phyloP scores from a whole-genome alignment of 2,113 vertebrate species.

The Ibidorhyncha struthersii region DNA sequence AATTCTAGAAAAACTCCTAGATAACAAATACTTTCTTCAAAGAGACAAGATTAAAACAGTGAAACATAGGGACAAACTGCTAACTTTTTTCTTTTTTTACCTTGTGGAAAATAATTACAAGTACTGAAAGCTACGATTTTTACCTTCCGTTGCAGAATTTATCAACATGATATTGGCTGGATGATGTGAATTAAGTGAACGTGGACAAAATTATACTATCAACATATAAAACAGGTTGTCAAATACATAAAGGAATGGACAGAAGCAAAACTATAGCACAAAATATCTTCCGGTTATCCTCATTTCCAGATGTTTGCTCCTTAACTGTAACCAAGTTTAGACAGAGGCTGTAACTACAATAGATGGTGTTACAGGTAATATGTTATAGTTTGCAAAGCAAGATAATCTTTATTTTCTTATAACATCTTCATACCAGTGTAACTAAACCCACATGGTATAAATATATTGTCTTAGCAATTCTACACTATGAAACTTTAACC shows the following conservation, averaged over 20 bases:
- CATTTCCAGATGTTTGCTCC: background rate
- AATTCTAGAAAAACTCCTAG: background rate
- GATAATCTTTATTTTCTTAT: background rate
- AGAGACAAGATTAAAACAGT: background rate
- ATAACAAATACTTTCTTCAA: background rate
- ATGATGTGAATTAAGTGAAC: background rate
- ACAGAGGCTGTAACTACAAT: background rate
- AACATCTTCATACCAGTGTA: accelerated
- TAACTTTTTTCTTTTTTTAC: background rate
- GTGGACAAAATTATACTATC: background rate
- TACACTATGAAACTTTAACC: background rate
- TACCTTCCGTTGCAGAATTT: background rate
- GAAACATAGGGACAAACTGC: accelerated
- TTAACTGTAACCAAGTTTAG: background rate
- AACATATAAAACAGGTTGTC: background rate
- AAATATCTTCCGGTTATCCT: background rate
- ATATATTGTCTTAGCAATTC: background rate
- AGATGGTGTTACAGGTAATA: background rate
- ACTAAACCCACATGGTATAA: background rate
- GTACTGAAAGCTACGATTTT: background rate
- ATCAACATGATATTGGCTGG: background rate
- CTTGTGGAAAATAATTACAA: background rate
- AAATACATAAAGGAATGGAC: background rate
- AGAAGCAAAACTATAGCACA: background rate
- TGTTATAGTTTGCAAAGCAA: background rate